Evolutionary conservation across 2,113 vertebrate genomes (phyloP).

Genomic region (Hipposideros armiger): DNA sequence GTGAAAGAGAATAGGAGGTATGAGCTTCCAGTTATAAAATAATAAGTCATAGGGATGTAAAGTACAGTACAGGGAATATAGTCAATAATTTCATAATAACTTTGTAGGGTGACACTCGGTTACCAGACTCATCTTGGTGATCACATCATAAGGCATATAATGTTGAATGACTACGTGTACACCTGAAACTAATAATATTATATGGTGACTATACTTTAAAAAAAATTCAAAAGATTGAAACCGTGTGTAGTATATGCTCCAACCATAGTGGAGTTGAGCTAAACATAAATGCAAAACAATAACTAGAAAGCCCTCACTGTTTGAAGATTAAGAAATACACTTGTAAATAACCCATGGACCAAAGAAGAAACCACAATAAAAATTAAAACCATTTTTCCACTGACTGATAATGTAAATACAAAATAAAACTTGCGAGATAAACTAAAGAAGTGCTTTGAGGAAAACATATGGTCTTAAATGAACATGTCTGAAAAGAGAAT

Average conservation of each 20-base stretch:
- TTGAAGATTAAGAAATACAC: background rate
- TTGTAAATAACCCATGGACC: background rate
- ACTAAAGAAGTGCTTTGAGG: background rate
- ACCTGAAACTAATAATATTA: too few species aligned
- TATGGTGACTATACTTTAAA: too few species aligned
- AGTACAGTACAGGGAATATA: too few species aligned
- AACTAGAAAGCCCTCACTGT: background rate
- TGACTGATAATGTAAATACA: constrained; percentile 21
- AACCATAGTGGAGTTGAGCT: background rate
- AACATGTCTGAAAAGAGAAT: background rate
- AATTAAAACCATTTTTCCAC: background rate
- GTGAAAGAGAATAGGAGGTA: too few species aligned
- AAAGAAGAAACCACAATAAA: constrained; percentile 14
- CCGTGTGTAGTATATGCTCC: background rate
- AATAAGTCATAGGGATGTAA: too few species aligned
- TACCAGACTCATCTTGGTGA: too few species aligned
- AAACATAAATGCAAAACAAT: background rate
- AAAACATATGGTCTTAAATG: background rate
- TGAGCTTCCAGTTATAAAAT: too few species aligned
- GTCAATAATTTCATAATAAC: too few species aligned
- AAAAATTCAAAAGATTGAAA: background rate
- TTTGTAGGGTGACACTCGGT: too few species aligned
- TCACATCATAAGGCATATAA: too few species aligned
- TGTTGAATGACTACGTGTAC: too few species aligned
- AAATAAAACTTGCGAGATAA: background rate